Evolutionary conservation across 2,888 invertebrate species (phyloP).

Genomic region (Megaustenia siamemsis): DNA sequence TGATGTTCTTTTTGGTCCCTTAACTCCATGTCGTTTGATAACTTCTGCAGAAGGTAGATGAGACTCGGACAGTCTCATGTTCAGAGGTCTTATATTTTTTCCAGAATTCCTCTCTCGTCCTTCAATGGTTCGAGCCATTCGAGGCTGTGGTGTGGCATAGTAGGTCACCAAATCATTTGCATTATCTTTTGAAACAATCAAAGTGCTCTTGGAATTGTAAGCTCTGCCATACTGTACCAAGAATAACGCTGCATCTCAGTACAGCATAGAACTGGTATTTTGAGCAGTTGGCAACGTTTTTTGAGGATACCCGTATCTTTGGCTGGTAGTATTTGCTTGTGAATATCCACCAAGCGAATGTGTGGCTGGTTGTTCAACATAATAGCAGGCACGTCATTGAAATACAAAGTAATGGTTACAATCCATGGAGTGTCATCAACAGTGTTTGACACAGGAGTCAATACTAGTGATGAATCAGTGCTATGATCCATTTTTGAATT

Average conservation of each 20-base stretch:
- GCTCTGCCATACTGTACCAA: constrained; percentile 79
- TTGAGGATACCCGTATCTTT: constrained; percentile 80
- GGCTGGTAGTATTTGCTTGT: constrained; percentile 79
- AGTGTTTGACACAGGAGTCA: constrained; percentile 13
- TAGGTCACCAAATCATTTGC: constrained; percentile 77
- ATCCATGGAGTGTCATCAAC: constrained; percentile 70
- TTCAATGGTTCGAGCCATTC: constrained; percentile 57
- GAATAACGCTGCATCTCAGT: constrained; percentile 80
- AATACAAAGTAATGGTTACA: constrained; percentile 78
- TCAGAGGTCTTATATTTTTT: background rate
- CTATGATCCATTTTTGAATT: constrained; percentile 6
- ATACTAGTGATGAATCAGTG: constrained; percentile 25
- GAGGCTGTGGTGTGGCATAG: constrained; percentile 77
- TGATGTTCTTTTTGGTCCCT: constrained; percentile 11
- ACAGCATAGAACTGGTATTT: constrained; percentile 75
- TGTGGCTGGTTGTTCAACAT: constrained; percentile 76
- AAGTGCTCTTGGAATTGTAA: constrained; percentile 78
- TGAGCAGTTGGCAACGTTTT: constrained; percentile 78
- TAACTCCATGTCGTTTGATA: background rate
- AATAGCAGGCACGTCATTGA: constrained; percentile 79
- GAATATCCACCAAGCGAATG: constrained; percentile 79
- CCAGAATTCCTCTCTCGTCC: background rate
- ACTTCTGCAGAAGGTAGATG: background rate
- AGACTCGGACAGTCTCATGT: constrained; percentile 27
- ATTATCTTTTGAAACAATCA: constrained; percentile 76